phyloP scores from a whole-genome alignment of 2,888 invertebrate genomes.

The Rotaria socialis region DNA sequence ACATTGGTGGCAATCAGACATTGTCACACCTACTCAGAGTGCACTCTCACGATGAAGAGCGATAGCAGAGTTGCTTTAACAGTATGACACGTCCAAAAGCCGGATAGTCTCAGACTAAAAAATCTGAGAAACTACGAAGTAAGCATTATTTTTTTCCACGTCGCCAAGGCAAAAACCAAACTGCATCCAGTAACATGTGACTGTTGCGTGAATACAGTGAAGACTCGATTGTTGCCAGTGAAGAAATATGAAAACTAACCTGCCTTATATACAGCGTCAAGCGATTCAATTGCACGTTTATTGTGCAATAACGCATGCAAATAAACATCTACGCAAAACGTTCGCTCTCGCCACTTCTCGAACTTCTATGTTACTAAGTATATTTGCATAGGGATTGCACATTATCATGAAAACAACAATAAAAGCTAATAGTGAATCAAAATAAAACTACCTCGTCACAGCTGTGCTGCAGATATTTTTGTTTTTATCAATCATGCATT shows the following conservation, averaged over 20 bases:
- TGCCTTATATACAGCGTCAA: background rate
- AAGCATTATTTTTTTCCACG: background rate
- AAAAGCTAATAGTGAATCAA: background rate
- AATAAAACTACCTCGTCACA: background rate
- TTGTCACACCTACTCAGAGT: background rate
- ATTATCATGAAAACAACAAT: background rate
- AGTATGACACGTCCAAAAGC: background rate
- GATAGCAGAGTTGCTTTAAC: background rate
- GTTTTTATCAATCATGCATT: no score
- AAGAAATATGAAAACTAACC: background rate
- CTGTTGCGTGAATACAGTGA: background rate
- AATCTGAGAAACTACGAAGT: background rate
- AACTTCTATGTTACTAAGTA: background rate
- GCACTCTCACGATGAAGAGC: background rate
- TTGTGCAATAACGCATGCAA: background rate
- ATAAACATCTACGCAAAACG: background rate
- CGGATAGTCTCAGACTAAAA: background rate
- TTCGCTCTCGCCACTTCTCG: background rate
- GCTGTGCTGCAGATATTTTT: no score
- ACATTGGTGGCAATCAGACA: background rate
- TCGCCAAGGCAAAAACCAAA: background rate
- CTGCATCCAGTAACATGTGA: background rate
- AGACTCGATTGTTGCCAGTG: background rate
- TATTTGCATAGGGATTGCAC: background rate
- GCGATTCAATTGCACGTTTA: background rate